These are phyloP conservation scores for Gasterosteus nipponicus DNA, from an alignment of 2,113 vertebrate genomes.

Conservation along the genomic window DNA sequence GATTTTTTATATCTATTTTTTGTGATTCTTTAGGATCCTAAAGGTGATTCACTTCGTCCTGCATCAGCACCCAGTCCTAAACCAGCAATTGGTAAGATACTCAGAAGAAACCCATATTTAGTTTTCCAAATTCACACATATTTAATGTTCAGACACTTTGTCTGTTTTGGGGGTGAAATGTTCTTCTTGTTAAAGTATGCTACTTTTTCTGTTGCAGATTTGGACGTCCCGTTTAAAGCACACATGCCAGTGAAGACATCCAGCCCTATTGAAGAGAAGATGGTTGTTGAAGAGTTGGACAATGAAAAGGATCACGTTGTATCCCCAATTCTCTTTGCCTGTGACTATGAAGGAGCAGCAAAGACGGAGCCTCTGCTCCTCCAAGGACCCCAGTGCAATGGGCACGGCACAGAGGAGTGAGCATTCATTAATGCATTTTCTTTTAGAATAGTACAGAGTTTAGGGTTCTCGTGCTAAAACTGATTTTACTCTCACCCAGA, in stretches of 20 bases:
- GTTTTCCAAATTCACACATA: not conserved
- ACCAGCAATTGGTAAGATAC: constrained; percentile 40
- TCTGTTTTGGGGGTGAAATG: not conserved
- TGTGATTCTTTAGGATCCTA: constrained; percentile 32
- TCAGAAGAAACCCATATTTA: not conserved
- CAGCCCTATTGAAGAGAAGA: constrained; percentile 65
- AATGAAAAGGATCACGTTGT: constrained; percentile 11
- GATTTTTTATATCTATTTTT: not conserved
- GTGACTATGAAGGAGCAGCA: constrained; percentile 46
- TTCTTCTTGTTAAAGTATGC: not conserved
- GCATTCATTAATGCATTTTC: not conserved
- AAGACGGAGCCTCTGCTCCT: not conserved
- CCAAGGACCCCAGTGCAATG: constrained; percentile 28
- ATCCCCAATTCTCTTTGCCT: constrained; percentile 63
- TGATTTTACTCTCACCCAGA: not conserved
- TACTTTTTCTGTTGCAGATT: constrained; percentile 35
- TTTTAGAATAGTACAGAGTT: not conserved
- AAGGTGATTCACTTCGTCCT: not conserved
- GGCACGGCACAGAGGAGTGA: constrained; percentile 18
- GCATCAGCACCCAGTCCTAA: not conserved
- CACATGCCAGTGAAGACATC: constrained; percentile 72
- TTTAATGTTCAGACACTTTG: not conserved
- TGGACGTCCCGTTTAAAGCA: constrained; percentile 42
- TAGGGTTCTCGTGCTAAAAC: not conserved
- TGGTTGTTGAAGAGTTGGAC: not conserved